Percentiles rank a stretch among this genome's conserved stretches.
Conservation (phyloP, 2,113 vertebrate species). For the Talpa occidentalis region DNA sequence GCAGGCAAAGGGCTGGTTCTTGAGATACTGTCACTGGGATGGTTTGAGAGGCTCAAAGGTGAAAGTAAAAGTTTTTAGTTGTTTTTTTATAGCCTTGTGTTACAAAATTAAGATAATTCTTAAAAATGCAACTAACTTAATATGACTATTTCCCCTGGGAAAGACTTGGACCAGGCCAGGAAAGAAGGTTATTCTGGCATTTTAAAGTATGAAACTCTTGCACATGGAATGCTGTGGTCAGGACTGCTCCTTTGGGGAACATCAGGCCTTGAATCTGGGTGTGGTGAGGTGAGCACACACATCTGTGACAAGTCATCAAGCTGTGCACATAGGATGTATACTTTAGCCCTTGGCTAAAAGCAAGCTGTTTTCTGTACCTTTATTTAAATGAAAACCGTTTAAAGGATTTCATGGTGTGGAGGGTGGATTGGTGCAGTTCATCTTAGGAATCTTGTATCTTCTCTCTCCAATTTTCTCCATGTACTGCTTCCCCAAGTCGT, state of each 20-base stretch:
- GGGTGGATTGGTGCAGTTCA: neutral
- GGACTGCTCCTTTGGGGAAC: neutral
- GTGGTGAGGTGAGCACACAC: neutral
- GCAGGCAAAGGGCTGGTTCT: neutral
- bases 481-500: neutral
- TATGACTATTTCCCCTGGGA: neutral
- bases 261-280: neutral
- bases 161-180: neutral
- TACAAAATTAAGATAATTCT: conserved; percentile 19
- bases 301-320: conserved; percentile 14
- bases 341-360: neutral
- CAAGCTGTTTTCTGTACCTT: neutral
- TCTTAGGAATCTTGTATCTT: neutral
- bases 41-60: neutral
- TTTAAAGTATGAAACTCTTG: neutral
- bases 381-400: neutral
- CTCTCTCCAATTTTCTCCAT: neutral
- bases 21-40: neutral
- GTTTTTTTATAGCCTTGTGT: neutral
- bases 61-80: conserved; percentile 8
- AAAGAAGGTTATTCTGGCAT: neutral
- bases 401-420: neutral
- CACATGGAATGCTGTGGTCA: neutral
- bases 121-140: conserved; percentile 10
- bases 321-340: neutral